These are phyloP conservation scores for Yponomeuta sedellus DNA, from an alignment of 2,888 invertebrate species.

Conservation along the genomic window DNA sequence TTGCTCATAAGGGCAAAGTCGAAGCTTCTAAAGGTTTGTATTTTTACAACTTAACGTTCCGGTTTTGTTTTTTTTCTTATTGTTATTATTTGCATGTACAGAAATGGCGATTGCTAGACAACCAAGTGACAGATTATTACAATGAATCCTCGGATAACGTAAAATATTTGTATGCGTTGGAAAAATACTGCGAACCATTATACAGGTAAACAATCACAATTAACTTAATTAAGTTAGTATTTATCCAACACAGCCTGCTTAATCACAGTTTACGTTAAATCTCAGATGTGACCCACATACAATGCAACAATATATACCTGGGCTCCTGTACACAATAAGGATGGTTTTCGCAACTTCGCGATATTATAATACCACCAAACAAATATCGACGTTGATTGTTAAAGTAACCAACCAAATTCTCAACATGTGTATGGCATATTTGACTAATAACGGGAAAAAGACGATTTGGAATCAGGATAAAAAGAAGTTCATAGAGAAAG, in stretches of 20 bases:
- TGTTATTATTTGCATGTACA: conserved; percentile 41
- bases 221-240: no score
- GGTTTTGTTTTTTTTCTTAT: background rate
- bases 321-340: conserved; percentile 85
- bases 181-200: conserved; percentile 89
- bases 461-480: conserved; percentile 88
- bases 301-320: conserved; percentile 83
- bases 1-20: conserved; percentile 83
- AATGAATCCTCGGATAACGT: conserved; percentile 92
- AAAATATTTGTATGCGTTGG: conserved; percentile 88
- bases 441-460: conserved; percentile 81
- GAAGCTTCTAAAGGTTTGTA: conserved; percentile 78
- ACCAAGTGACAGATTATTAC: conserved; percentile 83
- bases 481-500: conserved; percentile 80
- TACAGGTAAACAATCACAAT: conserved; percentile 71
- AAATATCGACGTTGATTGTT: conserved; percentile 85
- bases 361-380: conserved; percentile 87
- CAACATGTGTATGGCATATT: conserved; percentile 85
- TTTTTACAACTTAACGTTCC: background rate
- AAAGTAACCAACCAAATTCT: conserved; percentile 95
- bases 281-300: conserved; percentile 80
- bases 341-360: conserved; percentile 90
- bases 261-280: no score
- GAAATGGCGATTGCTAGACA: conserved; percentile 87
- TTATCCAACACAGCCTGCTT: background rate